Base-by-base conservation (phyloP, 2,113 vertebrate genomes). In the Casuarius casuarius region DNA sequence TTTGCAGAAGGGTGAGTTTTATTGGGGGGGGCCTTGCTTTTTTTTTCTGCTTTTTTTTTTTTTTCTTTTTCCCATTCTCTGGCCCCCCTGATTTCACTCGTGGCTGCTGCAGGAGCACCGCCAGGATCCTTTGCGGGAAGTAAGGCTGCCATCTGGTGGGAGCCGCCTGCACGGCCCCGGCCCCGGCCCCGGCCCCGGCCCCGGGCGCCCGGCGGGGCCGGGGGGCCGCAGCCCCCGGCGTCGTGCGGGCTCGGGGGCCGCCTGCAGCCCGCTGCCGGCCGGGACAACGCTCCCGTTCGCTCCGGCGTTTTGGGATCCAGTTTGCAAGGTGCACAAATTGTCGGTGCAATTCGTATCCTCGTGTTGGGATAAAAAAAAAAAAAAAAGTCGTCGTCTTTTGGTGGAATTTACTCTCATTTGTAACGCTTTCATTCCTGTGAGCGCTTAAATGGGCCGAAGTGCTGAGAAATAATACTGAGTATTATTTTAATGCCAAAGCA, bases 61-160 rank as follows among this genome's bases (percentile, higher is more conserved):
- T 17, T 17, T 44, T 14, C 10, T 44, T 44, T 38, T 38, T 14
- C 44, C 56, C 33, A 14, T 8, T 49, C 15, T 21, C 70, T 0
- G 48, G 63, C 66, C 19, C 26, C 67, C 21, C 12, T 33, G 3
- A 12, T 54, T 9, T 25, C 13, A 1, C 11, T 25, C 0, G 72
- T 8, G 33, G 71, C 46, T 9, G 35, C 48, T 5, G 74, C 38
- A 5, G 59, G 9, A 31, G 84, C 44, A 1, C 40, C 71, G 84
- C 7, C 33, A 0, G 20, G 2, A 66, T 18, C 86, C 15, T 6
- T 92, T 95, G 90, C 75, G 1, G 89, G 25, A 44, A 96, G 54
- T 68, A 87, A 88, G 90, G 66, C 90, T 95, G 97, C 97, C 97
- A 96, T 94, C 97, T 97, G 10, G 85, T 92, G 97, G 97, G 83